These are phyloP conservation scores for Gila orcuttii DNA, from an alignment of 2,113 vertebrate species.

Conservation along the genomic window DNA sequence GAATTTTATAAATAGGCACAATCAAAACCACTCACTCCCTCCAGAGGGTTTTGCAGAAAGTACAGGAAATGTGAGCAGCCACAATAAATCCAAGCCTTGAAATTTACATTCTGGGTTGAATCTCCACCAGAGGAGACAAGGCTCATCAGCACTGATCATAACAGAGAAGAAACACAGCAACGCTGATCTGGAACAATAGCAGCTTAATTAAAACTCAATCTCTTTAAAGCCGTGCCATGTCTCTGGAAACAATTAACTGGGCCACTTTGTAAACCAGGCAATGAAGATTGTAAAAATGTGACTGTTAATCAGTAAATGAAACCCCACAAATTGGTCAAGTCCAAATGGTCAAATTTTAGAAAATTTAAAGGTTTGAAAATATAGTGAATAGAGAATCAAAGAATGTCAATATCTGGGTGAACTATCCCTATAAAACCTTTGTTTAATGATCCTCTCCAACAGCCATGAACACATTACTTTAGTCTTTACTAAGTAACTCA, in stretches of 20 bases:
- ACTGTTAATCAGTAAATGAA: neutral
- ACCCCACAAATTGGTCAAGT: neutral
- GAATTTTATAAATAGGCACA: slow-evolving; percentile 2
- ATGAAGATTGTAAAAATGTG: slow-evolving; percentile 14
- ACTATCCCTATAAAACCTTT: too few relatives aligned
- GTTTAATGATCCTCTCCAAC: too few relatives aligned
- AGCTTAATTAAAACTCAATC: slow-evolving; percentile 2
- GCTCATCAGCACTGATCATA: slow-evolving; percentile 35
- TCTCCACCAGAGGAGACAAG: neutral
- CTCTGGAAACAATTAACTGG: slow-evolving; percentile 14
- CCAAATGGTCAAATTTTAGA: too few relatives aligned
- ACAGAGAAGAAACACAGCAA: neutral
- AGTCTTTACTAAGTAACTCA: neutral
- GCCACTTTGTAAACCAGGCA: neutral
- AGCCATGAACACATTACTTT: neutral
- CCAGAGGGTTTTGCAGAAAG: neutral
- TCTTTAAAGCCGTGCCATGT: slow-evolving; percentile 6
- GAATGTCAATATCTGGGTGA: neutral
- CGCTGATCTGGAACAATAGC: slow-evolving; percentile 10
- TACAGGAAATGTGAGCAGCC: slow-evolving; percentile 13
- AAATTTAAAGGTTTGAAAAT: too few relatives aligned
- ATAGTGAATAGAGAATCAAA: neutral
- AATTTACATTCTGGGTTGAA: slow-evolving; percentile 15
- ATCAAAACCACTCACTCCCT: slow-evolving; percentile 10
- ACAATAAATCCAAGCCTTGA: neutral